Evolutionary conservation across 2,888 invertebrate genomes (phyloP).

Genomic region (Agrotis segetum): DNA sequence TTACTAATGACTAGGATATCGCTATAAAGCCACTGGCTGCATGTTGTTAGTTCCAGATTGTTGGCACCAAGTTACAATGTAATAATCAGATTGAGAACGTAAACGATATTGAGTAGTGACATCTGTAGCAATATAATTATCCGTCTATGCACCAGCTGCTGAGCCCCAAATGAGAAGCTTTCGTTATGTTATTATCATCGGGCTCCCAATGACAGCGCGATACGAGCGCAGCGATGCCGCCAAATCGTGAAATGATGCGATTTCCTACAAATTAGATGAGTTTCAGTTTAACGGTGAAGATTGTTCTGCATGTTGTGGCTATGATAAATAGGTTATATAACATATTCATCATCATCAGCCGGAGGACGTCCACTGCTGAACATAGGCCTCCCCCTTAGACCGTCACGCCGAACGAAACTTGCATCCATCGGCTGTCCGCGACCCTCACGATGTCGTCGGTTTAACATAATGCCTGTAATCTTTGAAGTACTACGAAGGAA

Average conservation of each 20-base stretch:
- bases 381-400: too few species aligned
- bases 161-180: constrained; percentile 37
- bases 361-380: too few species aligned
- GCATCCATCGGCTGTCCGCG: too few species aligned
- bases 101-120: constrained; percentile 3
- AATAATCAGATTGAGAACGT: background rate
- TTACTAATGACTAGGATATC: too few species aligned
- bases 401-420: too few species aligned
- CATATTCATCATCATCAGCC: too few species aligned
- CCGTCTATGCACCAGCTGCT: constrained; percentile 35
- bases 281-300: constrained; percentile 28
- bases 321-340: too few species aligned
- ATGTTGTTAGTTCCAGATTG: background rate
- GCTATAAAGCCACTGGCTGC: background rate
- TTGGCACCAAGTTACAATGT: background rate
- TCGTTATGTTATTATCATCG: constrained; percentile 43
- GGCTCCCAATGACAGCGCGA: constrained; percentile 37
- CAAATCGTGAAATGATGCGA: constrained; percentile 32
- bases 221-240: constrained; percentile 39
- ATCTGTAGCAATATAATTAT: constrained; percentile 24
- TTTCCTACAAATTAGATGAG: constrained; percentile 46
- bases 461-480: too few species aligned
- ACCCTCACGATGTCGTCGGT: too few species aligned
- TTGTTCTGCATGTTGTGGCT: constrained; percentile 10
- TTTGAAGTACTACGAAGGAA: too few species aligned